Conservation (phyloP, 2,888 invertebrate species). For the Ecdyonurus torrentis region DNA sequence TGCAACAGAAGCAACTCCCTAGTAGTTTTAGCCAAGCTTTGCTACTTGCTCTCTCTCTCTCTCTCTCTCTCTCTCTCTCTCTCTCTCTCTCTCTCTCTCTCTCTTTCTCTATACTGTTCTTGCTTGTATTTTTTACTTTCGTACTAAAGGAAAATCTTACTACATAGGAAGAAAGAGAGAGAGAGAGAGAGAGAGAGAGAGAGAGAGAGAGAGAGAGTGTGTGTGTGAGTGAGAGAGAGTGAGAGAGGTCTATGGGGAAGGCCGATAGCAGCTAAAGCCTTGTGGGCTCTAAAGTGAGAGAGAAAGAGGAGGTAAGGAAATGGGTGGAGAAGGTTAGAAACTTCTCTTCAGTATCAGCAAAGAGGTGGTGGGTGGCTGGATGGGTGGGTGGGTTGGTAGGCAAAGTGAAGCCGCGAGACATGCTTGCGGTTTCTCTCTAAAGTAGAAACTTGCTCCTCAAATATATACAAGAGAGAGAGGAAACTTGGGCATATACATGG, state of each 20-base stretch:
- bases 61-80: too few relatives aligned
- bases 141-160: neutral
- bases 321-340: neutral
- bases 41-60: neutral
- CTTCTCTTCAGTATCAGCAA: neutral
- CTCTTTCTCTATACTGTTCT: too few relatives aligned
- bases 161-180: neutral
- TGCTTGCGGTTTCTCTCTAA: slow-evolving; percentile 1
- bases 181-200: neutral
- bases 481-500: too few relatives aligned
- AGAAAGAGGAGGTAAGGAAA: neutral
- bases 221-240: neutral
- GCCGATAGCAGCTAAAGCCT: neutral
- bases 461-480: neutral
- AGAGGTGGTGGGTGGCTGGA: neutral
- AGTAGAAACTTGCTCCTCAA: neutral
- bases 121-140: neutral
- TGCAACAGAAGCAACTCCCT: neutral
- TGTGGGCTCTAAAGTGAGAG: neutral
- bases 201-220: neutral
- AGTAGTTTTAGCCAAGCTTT: neutral
- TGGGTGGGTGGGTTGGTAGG: neutral
- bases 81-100: too few relatives aligned
- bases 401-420: slow-evolving; percentile 4
- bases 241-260: neutral